Base-by-base conservation (phyloP, 2,888 invertebrate species). In the Anthrax anthrax region DNA sequence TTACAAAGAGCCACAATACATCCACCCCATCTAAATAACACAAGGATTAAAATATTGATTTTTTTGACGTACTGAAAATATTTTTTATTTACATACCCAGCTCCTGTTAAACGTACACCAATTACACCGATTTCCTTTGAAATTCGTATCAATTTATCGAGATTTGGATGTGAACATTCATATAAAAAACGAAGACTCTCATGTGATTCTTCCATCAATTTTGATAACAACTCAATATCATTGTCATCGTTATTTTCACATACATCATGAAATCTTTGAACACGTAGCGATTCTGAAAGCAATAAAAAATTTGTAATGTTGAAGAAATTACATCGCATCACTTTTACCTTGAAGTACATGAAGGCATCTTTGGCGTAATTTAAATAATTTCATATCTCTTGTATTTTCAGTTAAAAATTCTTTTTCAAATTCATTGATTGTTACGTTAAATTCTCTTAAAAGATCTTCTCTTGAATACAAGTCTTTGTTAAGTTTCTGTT, bases 191-290 rank as follows among this genome's bases (percentile, higher is more conserved):
- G 74, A 44, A 96, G 76, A 60, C 95, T 96, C 36, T 73, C 70
- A 62, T 98, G 97, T 58, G 96, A 96, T 46, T 78, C 76, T 41
- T 78, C 77, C 91, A 99, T 95, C 43, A 97, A 72, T 50, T 71
- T 64, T 1, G 95, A 95, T 42, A 96, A 70, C 39, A 70, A 65
- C 39, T 64, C 58, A 36, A 84, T 60, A 43, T 72, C 67, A 50
- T 70, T 65, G 13, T 61, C 61, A 19, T 57, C 57, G 55, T 56
- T 55, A 37, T 54, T 61, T 55, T 68, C 67, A 51, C 68, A 62
- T 58, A 89, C 88, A 38, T 75, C 67, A 54, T 81, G 77, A 66
- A 94, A 95, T 50, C 77, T 69, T 53, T 77, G 71, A 12, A 97
- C 97, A 50, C 97, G 76, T 42, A 75, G 70, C 0, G 96, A 91